Evolutionary conservation across 2,797 vertebrate species (phyloP), one percentile per base, ranked within the genome.

Genomic region (Lacerta bilineata): DNA sequence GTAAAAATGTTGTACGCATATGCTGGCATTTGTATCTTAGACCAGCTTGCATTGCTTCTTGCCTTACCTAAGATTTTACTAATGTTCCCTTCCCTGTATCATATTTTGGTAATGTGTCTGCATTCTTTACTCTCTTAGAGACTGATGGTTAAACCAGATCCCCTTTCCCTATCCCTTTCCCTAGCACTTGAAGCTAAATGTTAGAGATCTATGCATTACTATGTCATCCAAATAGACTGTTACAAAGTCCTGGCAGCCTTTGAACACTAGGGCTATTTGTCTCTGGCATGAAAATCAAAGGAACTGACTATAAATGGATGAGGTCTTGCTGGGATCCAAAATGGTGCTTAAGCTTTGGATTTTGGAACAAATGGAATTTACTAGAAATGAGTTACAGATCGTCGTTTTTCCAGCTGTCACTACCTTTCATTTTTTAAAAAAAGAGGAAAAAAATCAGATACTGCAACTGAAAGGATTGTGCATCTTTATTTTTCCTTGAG

Each of bases 221-320:
- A 43, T 18, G 68, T 8, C 43, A 83, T 50, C 43, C 23, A 79
- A 25, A 64, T 68, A 79, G 33, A 79, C 20, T 69, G 43, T 17
- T 86, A n/a, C 23, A 69, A 50, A 68, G 7, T 27, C 46, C 64
- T 78, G 75, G 29, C 61, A 69, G 61, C 36, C 41, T 69, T 50
- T n/a, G 46, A 86, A 69, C 43, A 55, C 5, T 79, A 79, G 61
- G 11, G 39, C 41, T 20, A 86, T 79, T 69, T 69, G 50, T 1
- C 9, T 77, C 59, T 77, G 39, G 59, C 84, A 66, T 15, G 5
- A 68, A 27, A 46, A 43, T 18, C 36, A 71, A 50, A 50, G 25
- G 75, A n/a, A 68, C 68, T 79, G 68, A 50, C 39, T 36, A 29
- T 85, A 85, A 85, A n/a, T 66, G 72, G 55, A 64, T 41, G 50